Evolutionary conservation across 2,113 vertebrate genomes (phyloP), one percentile per base, ranked within the genome.

Genomic region (Cardinalis cardinalis): DNA sequence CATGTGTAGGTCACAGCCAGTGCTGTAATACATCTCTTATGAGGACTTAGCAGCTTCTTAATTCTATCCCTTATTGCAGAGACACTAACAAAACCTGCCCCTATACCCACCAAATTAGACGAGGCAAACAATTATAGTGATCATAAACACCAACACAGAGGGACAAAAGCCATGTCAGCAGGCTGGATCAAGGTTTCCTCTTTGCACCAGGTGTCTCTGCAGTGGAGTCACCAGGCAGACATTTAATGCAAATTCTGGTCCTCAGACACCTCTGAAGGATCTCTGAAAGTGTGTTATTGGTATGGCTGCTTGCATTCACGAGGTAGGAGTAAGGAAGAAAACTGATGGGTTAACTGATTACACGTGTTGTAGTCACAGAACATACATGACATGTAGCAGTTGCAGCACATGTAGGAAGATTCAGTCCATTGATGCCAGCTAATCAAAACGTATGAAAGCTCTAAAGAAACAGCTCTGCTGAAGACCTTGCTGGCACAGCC

Each of bases 291-390:
- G 12, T 1, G 0, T 26, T 48, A 41, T 23, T 61, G 34, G 10
- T 68, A 34, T 26, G 29, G 32, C 18, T 58, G 19, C 21, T 71
- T 0, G 0, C 21, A 41, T 19, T 24, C 29, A 73, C 2, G 1
- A 49, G 24, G 63, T n/a, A 12, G 18, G 7, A 60, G 29, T 40
- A 49, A 79, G 58, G 63, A 41, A 18, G 23, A 34, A 75, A 66
- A 61, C 1, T 0, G 1, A 21, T 38, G 17, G 8, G 2, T 43
- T 64, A 80, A 80, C 18, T 53, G 18, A 43, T 36, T 43, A 36
- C 15, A 29, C 12, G 44, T 0, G 1, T 2, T 43, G 24, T 66
- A 74, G 43, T 46, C 18, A 64, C 15, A 68, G 48, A 71, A 46
- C 19, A 34, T 7, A 44, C 8, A 9, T 7, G 23, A 53, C 3